These are phyloP conservation scores for human DNA, from an alignment of 2,113 vertebrate species.

Conservation along the genomic window GRCh38 chr5:172210001-172210500, in stretches of 20 bases:
- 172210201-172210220: constrained; percentile 56
- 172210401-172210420: background rate
- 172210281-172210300: constrained; percentile 39
- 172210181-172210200: constrained; percentile 58
- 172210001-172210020: background rate
- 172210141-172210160: constrained; percentile 45
- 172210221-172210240: constrained; percentile 56
- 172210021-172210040: background rate
- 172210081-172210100: constrained; percentile 39
- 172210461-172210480: background rate
- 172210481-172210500: background rate
- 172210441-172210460: background rate
- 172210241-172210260: constrained; percentile 46
- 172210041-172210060: background rate
- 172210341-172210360: background rate
- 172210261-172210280: constrained; percentile 60
- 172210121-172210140: constrained; percentile 41
- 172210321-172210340: background rate
- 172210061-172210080: background rate
- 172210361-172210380: background rate
- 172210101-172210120: constrained; percentile 36
- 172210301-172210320: constrained; percentile 4
- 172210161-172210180: constrained; percentile 57
- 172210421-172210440: background rate
- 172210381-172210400: background rate